These are phyloP conservation scores for Macrotrachela quadricornifera DNA, from an alignment of 1,140 invertebrate species.

Conservation along the genomic window DNA sequence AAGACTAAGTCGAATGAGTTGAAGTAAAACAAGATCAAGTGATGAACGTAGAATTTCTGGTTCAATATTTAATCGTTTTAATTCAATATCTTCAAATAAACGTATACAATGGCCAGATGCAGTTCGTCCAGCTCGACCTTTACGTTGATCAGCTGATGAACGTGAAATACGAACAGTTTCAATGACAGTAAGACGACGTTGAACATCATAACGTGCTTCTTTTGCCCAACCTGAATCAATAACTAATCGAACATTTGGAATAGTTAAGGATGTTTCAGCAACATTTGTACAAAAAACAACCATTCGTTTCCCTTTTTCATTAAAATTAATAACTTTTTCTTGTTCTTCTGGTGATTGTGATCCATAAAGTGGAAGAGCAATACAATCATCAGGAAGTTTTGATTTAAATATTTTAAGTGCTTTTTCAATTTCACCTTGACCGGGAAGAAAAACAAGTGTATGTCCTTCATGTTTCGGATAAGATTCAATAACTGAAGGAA, in stretches of 20 bases:
- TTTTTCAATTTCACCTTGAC: no score
- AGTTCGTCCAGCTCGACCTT: slow-evolving; percentile 23
- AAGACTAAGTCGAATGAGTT: slow-evolving; percentile 16
- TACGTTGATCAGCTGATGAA: slow-evolving; percentile 21
- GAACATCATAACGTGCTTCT: slow-evolving; percentile 19
- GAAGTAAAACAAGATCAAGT: slow-evolving; percentile 17
- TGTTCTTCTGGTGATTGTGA: no score
- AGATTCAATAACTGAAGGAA: no score
- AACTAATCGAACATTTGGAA: slow-evolving; percentile 22
- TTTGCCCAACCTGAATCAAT: slow-evolving; percentile 23
- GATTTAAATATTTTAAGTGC: no score
- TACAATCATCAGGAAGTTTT: no score
- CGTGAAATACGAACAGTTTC: slow-evolving; percentile 13
- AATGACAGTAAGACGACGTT: slow-evolving; percentile 16
- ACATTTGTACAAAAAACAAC: slow-evolving; percentile 23
- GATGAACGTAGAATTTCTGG: slow-evolving; percentile 21
- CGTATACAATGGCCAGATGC: slow-evolving; percentile 17
- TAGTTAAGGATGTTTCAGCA: slow-evolving; percentile 28
- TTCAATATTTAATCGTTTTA: slow-evolving; percentile 12
- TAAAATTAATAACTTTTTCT: no score
- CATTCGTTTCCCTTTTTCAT: background rate
- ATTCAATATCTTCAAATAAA: slow-evolving; percentile 17
- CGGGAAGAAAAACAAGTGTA: no score
- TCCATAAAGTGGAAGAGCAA: no score
- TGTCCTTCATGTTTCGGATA: no score